phyloP scores from a whole-genome alignment of 2,113 vertebrate genomes.

The Rhinolophus ferrumequinum region DNA sequence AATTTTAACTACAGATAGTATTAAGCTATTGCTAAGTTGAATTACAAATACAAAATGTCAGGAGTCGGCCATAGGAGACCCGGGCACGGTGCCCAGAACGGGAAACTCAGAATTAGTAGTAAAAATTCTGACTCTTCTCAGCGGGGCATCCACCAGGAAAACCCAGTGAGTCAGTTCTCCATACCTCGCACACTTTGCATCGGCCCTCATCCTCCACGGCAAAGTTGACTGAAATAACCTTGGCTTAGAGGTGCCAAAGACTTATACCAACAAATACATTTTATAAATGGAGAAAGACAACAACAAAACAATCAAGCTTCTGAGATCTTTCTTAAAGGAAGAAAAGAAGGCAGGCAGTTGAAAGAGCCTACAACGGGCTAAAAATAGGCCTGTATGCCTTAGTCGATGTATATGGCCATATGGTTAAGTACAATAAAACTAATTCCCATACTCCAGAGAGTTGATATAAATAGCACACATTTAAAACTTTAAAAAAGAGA shows the following conservation, averaged over 20 bases:
- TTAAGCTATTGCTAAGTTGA: constrained; percentile 40
- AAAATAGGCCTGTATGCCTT: background rate
- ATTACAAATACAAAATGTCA: background rate
- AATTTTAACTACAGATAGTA: constrained; percentile 5
- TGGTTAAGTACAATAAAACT: constrained; percentile 44
- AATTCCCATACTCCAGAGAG: constrained; percentile 16
- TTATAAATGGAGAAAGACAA: constrained; percentile 23
- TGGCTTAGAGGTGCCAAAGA: background rate
- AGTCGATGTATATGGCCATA: constrained; percentile 6
- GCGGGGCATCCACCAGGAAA: background rate
- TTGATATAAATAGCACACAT: background rate
- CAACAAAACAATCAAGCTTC: background rate
- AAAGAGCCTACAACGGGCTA: constrained; percentile 26
- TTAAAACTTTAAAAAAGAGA: background rate
- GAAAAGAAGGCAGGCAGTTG: background rate
- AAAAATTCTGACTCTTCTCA: background rate
- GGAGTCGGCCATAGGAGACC: background rate
- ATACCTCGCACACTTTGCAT: background rate
- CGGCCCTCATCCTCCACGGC: background rate
- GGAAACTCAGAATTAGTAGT: background rate
- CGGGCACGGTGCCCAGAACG: background rate
- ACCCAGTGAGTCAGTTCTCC: background rate
- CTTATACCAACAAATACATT: background rate
- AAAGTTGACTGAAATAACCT: background rate
- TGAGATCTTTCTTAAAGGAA: constrained; percentile 41